A percentile compares a stretch with the other conserved stretches of the same genome.
These are phyloP conservation scores for Gymnoscopelus microlampas DNA, from an alignment of 2,797 vertebrate species.

Conservation along the genomic window DNA sequence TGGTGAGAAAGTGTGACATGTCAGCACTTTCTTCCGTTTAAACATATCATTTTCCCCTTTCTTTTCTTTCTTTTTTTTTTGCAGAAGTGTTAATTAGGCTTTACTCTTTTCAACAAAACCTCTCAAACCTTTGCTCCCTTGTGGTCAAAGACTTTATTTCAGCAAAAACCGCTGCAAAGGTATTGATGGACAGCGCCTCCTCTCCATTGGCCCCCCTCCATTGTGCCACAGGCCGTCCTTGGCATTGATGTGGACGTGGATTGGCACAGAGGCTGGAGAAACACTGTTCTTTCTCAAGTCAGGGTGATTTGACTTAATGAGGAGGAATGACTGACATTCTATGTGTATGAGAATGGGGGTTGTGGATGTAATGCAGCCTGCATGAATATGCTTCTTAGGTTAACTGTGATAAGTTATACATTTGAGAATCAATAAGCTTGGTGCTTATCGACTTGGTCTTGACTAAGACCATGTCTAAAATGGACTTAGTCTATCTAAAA, in stretches of 20 bases:
- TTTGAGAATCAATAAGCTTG: neutral
- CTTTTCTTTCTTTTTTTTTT: neutral
- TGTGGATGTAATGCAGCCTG: constrained; percentile 64
- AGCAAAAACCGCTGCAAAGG: constrained; percentile 46
- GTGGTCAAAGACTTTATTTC: constrained; percentile 55
- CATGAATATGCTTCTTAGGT: constrained; percentile 22
- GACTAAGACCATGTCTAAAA: too few species aligned
- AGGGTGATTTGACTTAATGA: constrained; percentile 60
- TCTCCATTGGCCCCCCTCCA: constrained; percentile 63
- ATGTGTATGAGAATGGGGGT: constrained; percentile 73
- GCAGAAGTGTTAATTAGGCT: neutral
- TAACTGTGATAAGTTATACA: neutral
- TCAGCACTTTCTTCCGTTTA: neutral
- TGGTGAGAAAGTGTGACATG: too few species aligned
- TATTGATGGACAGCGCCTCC: constrained; percentile 59
- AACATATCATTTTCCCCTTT: neutral
- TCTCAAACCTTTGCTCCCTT: constrained; percentile 64
- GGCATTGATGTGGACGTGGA: constrained; percentile 65
- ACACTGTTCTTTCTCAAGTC: constrained; percentile 66
- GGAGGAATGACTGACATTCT: constrained; percentile 68
- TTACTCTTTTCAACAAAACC: constrained; percentile 52
- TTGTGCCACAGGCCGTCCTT: constrained; percentile 69
- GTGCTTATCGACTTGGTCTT: too few species aligned
- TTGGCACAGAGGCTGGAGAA: constrained; percentile 68
- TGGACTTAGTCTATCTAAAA: too few species aligned